These are phyloP conservation scores for Festucalex cinctus DNA, from an alignment of 2,113 vertebrate genomes.

Conservation along the genomic window DNA sequence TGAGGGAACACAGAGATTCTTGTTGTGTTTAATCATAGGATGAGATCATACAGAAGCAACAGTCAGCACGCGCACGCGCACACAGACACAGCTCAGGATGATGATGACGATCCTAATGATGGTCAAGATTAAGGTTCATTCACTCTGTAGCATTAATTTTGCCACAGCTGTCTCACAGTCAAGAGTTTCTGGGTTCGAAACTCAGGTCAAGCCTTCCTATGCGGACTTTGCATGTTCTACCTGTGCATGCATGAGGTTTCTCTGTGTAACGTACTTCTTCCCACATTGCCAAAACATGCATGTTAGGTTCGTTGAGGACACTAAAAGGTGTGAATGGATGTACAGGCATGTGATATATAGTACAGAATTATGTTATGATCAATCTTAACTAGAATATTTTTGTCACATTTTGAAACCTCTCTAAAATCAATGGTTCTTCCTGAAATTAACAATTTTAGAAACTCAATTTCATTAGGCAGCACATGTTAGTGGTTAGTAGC, in stretches of 20 bases:
- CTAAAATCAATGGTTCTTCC: neutral
- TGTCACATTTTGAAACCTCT: neutral
- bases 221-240: neutral
- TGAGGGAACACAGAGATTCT: constrained; percentile 46
- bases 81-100: constrained; percentile 15
- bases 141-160: neutral
- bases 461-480: no score
- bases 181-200: neutral
- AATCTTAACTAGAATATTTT: neutral
- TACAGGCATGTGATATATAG: neutral
- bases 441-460: no score
- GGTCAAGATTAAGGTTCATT: neutral
- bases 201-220: neutral
- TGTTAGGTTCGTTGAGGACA: neutral
- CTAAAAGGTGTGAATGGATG: neutral
- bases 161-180: neutral
- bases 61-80: constrained; percentile 22
- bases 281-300: neutral
- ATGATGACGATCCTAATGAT: neutral
- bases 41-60: constrained; percentile 65
- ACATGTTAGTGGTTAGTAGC: no score
- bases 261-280: no score
- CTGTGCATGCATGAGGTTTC: neutral
- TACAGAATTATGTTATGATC: neutral
- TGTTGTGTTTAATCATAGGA: constrained; percentile 59